Percentiles rank a stretch among this genome's conserved stretches.
Conservation (phyloP, 2,113 vertebrate species). For the Gallinago paraguaiae region DNA sequence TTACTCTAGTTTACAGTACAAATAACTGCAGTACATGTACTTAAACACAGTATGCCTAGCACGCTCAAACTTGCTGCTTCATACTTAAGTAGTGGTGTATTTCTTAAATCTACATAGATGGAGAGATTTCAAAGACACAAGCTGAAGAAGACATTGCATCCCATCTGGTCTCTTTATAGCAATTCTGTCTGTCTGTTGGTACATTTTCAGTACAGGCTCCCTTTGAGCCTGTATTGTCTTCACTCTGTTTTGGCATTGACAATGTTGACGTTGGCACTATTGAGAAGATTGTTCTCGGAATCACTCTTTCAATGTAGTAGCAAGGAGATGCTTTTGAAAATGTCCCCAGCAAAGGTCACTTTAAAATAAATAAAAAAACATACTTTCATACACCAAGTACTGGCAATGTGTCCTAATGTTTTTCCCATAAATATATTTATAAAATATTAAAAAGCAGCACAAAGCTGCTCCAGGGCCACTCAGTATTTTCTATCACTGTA, state of each 20-base stretch:
- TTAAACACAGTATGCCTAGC: not conserved
- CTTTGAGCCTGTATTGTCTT: not conserved
- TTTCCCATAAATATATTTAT: not conserved
- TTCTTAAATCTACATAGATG: not conserved
- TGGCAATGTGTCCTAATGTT: not conserved
- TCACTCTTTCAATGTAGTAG: not conserved
- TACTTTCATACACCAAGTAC: not conserved
- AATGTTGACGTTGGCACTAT: not conserved
- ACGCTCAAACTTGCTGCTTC: constrained; percentile 23
- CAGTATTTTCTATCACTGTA: not conserved
- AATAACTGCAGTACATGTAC: not conserved
- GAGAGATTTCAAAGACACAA: not conserved
- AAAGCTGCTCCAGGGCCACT: not conserved
- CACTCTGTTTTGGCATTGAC: not conserved
- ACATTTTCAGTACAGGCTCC: not conserved
- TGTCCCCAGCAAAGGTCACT: not conserved
- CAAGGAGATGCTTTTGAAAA: not conserved
- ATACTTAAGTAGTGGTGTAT: not conserved
- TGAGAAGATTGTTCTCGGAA: not conserved
- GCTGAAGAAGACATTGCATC: not conserved
- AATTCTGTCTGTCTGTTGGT: not conserved
- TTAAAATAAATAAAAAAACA: not conserved
- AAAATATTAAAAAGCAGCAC: not conserved
- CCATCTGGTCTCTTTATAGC: not conserved
- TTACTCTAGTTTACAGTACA: constrained; percentile 21